Percentiles rank a stretch among this genome's conserved stretches.
Evolutionary conservation across 1,140 invertebrate genomes (phyloP).

Genomic region (Drosophila repleta): DNA sequence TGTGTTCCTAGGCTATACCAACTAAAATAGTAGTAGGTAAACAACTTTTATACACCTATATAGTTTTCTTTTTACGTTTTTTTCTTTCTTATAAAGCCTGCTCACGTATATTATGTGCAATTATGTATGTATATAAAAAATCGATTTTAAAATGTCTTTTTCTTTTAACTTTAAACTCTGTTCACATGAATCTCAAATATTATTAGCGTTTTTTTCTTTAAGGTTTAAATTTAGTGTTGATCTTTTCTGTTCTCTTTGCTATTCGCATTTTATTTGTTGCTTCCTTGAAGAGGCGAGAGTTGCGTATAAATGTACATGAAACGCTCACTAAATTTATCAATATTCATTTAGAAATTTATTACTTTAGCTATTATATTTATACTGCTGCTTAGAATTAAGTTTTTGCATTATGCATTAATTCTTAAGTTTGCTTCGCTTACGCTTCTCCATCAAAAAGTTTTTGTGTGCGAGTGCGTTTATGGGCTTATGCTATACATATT

Average conservation of each 20-base stretch:
- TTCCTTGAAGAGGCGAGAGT: constrained; percentile 20
- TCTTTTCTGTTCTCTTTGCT: background rate
- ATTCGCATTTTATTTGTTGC: background rate
- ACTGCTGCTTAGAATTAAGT: constrained; percentile 71
- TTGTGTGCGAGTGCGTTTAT: constrained; percentile 22
- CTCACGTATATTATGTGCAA: constrained; percentile 19
- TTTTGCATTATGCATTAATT: constrained; percentile 70
- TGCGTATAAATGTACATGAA: constrained; percentile 72
- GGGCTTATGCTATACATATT: constrained; percentile 63
- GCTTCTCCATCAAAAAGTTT: constrained; percentile 38
- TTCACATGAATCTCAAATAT: constrained; percentile 54
- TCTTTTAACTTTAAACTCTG: constrained; percentile 43
- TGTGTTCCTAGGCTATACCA: constrained; percentile 8
- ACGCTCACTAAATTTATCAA: constrained; percentile 73
- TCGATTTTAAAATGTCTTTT: constrained; percentile 44
- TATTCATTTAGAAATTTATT: constrained; percentile 83
- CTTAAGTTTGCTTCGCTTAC: constrained; percentile 59
- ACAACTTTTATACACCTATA: constrained; percentile 37
- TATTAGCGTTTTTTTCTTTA: constrained; percentile 14
- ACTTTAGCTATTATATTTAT: constrained; percentile 81
- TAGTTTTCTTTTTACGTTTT: constrained; percentile 16
- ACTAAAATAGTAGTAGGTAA: constrained; percentile 28
- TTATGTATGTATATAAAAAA: constrained; percentile 41
- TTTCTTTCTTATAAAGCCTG: constrained; percentile 38
- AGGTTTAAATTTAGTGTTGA: constrained; percentile 7